Conservation (phyloP, 2,888 invertebrate species). For the Megaustenia siamemsis region DNA sequence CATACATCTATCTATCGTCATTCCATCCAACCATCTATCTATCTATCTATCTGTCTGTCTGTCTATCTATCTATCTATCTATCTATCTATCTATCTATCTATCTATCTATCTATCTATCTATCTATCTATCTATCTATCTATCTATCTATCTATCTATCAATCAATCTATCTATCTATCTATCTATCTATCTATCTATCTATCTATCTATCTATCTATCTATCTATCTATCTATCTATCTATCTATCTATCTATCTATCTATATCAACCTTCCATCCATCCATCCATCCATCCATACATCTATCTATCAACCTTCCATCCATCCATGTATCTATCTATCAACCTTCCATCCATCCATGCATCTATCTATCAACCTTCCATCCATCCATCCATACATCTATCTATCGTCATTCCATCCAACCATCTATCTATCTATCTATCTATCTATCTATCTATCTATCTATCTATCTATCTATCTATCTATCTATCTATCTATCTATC, state of each 20-base stretch:
- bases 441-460: background rate
- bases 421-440: background rate
- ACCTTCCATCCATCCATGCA: background rate
- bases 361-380: background rate
- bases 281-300: background rate
- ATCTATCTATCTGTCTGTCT: background rate
- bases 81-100: background rate
- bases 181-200: background rate
- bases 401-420: no score
- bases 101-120: background rate
- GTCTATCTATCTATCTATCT: conserved; percentile 10
- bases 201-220: background rate
- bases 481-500: background rate
- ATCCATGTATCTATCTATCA: background rate
- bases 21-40: no score
- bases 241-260: background rate
- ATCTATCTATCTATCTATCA: background rate
- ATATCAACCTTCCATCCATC: background rate
- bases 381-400: background rate
- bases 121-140: background rate
- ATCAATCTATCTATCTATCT: background rate
- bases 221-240: background rate
- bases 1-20: no score
- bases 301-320: background rate
- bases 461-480: background rate